Percentiles rank a stretch among this genome's conserved stretches.
Evolutionary conservation across 2,113 vertebrate species (phyloP).

Genomic region (Sorex fumeus): DNA sequence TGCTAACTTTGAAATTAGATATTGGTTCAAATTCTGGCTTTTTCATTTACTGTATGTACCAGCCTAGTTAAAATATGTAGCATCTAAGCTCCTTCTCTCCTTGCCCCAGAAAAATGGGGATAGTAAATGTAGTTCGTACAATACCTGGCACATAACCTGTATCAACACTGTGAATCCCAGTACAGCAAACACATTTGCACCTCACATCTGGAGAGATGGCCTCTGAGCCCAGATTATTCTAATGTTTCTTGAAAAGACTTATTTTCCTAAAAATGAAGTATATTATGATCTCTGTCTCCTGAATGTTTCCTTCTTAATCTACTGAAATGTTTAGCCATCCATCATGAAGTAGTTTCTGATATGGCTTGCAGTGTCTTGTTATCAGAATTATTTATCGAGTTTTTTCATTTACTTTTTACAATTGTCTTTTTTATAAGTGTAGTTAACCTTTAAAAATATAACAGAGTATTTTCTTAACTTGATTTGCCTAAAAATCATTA

Average conservation of each 20-base stretch:
- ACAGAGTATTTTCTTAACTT: slow-evolving; percentile 70
- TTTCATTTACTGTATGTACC: slow-evolving; percentile 9
- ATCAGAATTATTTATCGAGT: slow-evolving; percentile 48
- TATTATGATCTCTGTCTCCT: slow-evolving; percentile 3
- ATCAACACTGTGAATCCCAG: not conserved
- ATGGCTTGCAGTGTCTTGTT: slow-evolving; percentile 27
- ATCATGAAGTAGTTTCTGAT: slow-evolving; percentile 6
- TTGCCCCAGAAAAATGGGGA: slow-evolving; percentile 34
- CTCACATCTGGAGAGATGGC: not conserved
- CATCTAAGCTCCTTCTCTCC: slow-evolving; percentile 20
- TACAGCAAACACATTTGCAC: not conserved
- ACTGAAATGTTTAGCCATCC: no score
- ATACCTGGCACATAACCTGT: not conserved
- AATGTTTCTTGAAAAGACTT: slow-evolving; percentile 3
- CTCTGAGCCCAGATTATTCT: not conserved
- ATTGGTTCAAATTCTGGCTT: slow-evolving; percentile 50
- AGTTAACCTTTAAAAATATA: slow-evolving; percentile 58
- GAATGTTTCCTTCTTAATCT: slow-evolving; percentile 51
- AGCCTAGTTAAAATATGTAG: slow-evolving; percentile 58
- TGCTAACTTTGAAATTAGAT: slow-evolving; percentile 24
- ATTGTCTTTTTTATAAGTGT: slow-evolving; percentile 53
- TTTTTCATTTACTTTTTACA: slow-evolving; percentile 15
- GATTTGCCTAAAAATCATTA: slow-evolving; percentile 43
- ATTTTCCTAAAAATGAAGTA: not conserved
- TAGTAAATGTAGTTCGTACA: slow-evolving; percentile 30